Base-by-base conservation (phyloP, 2,797 vertebrate genomes). In the Alfaro cultratus region DNA sequence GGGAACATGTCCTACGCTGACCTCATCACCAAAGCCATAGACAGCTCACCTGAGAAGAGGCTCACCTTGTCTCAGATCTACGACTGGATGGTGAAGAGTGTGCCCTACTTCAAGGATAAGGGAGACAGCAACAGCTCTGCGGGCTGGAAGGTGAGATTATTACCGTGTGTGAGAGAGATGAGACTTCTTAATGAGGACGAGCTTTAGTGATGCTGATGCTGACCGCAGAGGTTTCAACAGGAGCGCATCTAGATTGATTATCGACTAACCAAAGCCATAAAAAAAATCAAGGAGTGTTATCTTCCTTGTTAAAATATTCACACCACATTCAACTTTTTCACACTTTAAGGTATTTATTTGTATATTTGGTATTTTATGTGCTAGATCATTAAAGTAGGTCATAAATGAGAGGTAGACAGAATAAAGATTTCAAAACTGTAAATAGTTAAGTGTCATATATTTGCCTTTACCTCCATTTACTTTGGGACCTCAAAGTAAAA, bases 1-100 rank as follows among this genome's bases (percentile, higher is more conserved):
- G 98, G 98, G 78, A 99, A 99, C 96, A 96, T 99, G 96, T 99
- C 98, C 5, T 99, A 99, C 88, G 98, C 98, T 1, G 98, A 99
- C 93, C 97, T 99, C 91, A 99, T 99, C 94, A 98, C 97, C 82
- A 97, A 97, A 93, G 98, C 98, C 62, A 99, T 99, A 91, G 97
- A 99, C 92, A 98, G 97, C 94, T 97, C 98, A 47, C 97, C 98
- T 0, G 98, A 99, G 94, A 98, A 98, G 96, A 95, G 98, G 43
- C 97, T 99, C 86, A 99, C 98, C 0, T 94, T 99, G 87, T 97
- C 97, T 21, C 98, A 99, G 96, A 99, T 99, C 83, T 99, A 99
- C 94, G 98, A 99, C 94, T 99, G 98, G 98, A 99, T 99, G 98
- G 98, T 99, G 81, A 97, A 98, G 95, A 98, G 96, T 45, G 97